Percentiles rank a stretch among this genome's conserved stretches.
These are phyloP conservation scores for Drosophila acutilabella DNA, from an alignment of 2,888 invertebrate species.

Conservation along the genomic window DNA sequence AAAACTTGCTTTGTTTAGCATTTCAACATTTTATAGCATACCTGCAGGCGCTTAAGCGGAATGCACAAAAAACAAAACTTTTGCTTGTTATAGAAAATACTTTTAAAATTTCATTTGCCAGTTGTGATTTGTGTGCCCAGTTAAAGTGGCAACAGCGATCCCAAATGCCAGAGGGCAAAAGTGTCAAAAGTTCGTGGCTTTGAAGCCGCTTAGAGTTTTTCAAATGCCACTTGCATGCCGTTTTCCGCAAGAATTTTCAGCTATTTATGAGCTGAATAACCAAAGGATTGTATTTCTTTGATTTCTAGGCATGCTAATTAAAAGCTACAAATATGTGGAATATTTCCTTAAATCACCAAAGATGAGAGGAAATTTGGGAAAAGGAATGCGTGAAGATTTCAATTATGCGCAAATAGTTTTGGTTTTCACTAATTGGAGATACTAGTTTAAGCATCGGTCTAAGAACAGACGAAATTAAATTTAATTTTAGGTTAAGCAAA, in stretches of 20 bases:
- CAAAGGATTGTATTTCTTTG: constrained; percentile 33
- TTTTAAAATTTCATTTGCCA: constrained; percentile 47
- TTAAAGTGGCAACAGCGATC: background rate
- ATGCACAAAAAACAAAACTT: constrained; percentile 61
- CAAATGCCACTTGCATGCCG: constrained; percentile 53
- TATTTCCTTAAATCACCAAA: background rate
- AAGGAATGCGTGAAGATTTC: background rate
- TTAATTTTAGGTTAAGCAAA: too few species aligned
- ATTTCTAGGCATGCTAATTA: constrained; percentile 32
- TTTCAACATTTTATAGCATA: constrained; percentile 51
- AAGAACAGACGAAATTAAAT: too few species aligned
- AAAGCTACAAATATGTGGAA: constrained; percentile 3
- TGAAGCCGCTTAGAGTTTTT: constrained; percentile 38
- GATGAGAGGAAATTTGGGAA: background rate
- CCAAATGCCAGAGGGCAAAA: constrained; percentile 44
- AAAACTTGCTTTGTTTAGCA: constrained; percentile 51
- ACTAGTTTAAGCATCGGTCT: too few species aligned
- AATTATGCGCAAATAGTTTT: too few species aligned
- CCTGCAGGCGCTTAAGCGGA: constrained; percentile 48
- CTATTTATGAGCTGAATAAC: constrained; percentile 9
- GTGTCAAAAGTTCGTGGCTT: constrained; percentile 56
- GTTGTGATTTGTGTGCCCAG: too few species aligned
- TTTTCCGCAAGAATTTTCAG: constrained; percentile 3
- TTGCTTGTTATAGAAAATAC: constrained; percentile 47
- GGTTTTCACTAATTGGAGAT: too few species aligned